Conservation (phyloP, 2,888 invertebrate species). For the Phalera bucephala region DNA sequence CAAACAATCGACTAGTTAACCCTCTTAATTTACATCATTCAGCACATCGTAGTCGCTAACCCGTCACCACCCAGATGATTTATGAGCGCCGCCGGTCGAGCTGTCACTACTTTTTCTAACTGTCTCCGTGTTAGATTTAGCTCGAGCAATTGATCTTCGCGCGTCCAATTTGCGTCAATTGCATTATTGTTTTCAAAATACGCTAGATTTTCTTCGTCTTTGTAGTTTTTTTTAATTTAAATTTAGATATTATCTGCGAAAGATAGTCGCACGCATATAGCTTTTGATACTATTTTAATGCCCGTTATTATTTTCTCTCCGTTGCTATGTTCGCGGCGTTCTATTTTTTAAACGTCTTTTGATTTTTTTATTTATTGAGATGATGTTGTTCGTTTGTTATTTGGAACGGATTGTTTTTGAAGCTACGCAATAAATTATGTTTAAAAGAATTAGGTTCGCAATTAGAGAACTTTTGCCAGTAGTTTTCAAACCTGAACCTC, state of each 20-base stretch:
- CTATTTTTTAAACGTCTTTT: constrained; percentile 2
- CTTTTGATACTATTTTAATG: constrained; percentile 16
- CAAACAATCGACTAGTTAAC: constrained; percentile 13
- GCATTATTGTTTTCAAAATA: constrained; percentile 20
- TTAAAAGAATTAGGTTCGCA: too few species aligned
- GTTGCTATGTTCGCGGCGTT: background rate
- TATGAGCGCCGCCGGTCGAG: constrained; percentile 24
- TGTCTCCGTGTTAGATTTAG: constrained; percentile 19
- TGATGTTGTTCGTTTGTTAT: constrained; percentile 2
- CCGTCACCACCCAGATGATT: constrained; percentile 17
- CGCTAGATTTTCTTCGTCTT: constrained; percentile 4
- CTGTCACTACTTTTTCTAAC: constrained; percentile 28
- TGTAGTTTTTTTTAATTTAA: constrained; percentile 7
- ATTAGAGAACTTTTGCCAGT: too few species aligned
- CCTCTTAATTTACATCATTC: constrained; percentile 20
- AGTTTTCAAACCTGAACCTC: too few species aligned
- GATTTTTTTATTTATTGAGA: constrained; percentile 6
- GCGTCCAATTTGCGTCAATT: constrained; percentile 23
- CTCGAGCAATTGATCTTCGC: constrained; percentile 27
- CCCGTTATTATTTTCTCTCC: constrained; percentile 10
- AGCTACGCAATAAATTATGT: constrained; percentile 4
- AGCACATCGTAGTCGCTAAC: constrained; percentile 18
- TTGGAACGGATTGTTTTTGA: background rate
- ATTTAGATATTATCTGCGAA: constrained; percentile 20
- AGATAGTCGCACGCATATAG: constrained; percentile 25